Evolutionary conservation across 1,140 invertebrate genomes (phyloP).

Genomic region (Tetragonula clypearis): DNA sequence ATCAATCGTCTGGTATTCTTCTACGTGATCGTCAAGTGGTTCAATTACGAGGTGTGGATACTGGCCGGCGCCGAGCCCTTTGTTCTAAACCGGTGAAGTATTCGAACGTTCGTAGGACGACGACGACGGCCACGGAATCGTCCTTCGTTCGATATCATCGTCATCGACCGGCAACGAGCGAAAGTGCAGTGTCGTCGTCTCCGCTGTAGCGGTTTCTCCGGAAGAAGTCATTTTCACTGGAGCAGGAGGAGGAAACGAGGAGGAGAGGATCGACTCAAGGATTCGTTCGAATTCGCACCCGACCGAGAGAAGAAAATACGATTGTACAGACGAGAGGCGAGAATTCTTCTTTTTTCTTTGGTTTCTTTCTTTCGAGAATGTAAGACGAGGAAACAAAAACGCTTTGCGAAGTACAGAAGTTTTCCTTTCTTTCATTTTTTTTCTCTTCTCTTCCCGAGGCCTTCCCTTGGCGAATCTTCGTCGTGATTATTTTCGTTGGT

Average conservation of each 20-base stretch:
- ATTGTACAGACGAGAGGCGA: too few species aligned
- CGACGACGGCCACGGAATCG: background rate
- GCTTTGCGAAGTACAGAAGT: too few species aligned
- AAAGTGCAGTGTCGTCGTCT: background rate
- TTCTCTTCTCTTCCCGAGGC: too few species aligned
- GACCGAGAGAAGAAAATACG: background rate
- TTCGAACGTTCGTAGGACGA: background rate
- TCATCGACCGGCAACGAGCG: background rate
- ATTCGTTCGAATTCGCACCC: too few species aligned
- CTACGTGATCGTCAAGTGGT: conserved; percentile 68
- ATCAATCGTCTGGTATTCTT: conserved; percentile 68
- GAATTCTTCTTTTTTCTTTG: too few species aligned
- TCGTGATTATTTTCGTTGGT: too few species aligned
- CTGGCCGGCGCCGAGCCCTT: conserved; percentile 51
- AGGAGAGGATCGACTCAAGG: background rate
- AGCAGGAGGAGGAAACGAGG: background rate
- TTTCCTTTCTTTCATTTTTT: too few species aligned
- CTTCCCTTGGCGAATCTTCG: too few species aligned
- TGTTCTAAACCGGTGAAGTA: conserved; percentile 4
- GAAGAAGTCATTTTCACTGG: background rate
- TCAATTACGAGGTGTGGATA: conserved; percentile 69
- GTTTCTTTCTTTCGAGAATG: too few species aligned
- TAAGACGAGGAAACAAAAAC: too few species aligned
- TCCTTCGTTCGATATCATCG: background rate
- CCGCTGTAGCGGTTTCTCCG: too few species aligned